These are phyloP conservation scores for Rhincodon typus DNA, from an alignment of 2,797 vertebrate species.

Conservation along the genomic window DNA sequence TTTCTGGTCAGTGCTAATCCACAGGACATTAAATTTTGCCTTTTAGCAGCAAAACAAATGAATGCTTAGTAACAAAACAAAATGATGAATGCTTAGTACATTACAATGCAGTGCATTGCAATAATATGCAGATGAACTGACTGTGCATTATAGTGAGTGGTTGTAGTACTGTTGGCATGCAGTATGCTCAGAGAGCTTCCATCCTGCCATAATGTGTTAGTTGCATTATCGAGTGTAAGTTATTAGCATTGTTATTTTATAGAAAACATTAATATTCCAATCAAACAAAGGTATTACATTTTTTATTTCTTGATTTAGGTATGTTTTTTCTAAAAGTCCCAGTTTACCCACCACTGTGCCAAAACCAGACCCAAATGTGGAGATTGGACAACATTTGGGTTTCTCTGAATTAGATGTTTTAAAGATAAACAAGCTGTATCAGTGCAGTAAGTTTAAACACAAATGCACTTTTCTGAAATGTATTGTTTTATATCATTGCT, in stretches of 20 bases:
- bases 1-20: too few relatives aligned
- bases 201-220: background rate
- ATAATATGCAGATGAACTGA: background rate
- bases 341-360: conserved; percentile 74
- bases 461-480: background rate
- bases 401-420: conserved; percentile 21
- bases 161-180: background rate
- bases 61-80: background rate
- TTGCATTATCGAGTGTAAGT: background rate
- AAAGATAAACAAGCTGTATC: conserved; percentile 28
- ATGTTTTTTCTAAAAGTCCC: conserved; percentile 66
- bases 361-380: conserved; percentile 68
- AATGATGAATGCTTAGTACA: background rate
- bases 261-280: background rate
- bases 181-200: background rate
- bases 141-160: background rate
- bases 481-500: background rate
- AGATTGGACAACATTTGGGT: conserved; percentile 61
- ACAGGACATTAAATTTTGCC: background rate
- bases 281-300: background rate
- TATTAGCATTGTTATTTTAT: background rate
- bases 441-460: conserved; percentile 15
- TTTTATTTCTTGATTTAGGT: conserved; percentile 52
- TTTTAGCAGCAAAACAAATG: background rate
- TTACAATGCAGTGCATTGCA: background rate